A percentile compares a stretch with the other conserved stretches of the same genome.
These are phyloP conservation scores for Osmoderma eremita DNA, from an alignment of 2,888 invertebrate species.

Conservation along the genomic window DNA sequence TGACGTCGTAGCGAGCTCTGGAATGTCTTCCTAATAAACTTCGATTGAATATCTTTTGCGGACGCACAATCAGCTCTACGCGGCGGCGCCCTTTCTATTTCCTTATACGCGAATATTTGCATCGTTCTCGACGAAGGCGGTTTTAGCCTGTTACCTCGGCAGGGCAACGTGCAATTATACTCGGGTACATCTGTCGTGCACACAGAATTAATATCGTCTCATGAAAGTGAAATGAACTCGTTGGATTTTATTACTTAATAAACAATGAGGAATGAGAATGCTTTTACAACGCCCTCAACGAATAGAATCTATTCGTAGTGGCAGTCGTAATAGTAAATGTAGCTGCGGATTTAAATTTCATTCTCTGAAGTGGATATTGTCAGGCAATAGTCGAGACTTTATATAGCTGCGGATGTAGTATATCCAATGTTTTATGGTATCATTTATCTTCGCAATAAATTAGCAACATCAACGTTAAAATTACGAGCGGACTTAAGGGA, in stretches of 20 bases:
- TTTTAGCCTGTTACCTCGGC: background rate
- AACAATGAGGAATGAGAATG: background rate
- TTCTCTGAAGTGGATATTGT: too few relatives aligned
- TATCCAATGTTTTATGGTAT: too few relatives aligned
- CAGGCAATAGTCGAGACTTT: too few relatives aligned
- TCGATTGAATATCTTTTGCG: conserved; percentile 27
- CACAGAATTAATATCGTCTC: conserved; percentile 3
- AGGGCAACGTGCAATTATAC: conserved; percentile 12
- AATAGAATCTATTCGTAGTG: too few relatives aligned
- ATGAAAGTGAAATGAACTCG: conserved; percentile 10
- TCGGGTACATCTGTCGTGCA: background rate
- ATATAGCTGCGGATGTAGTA: too few relatives aligned
- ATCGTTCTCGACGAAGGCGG: conserved; percentile 7
- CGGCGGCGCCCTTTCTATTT: conserved; percentile 30
- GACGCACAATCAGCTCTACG: conserved; percentile 29
- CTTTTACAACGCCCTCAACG: too few relatives aligned
- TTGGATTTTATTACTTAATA: conserved; percentile 13
- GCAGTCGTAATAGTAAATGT: too few relatives aligned
- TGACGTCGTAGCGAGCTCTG: background rate
- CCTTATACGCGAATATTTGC: conserved; percentile 28
- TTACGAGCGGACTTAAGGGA: too few relatives aligned
- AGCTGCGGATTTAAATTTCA: too few relatives aligned
- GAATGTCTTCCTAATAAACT: conserved; percentile 32
- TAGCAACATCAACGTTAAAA: too few relatives aligned
- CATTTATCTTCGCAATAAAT: too few relatives aligned